Evolutionary conservation across 2,113 vertebrate species (phyloP), one percentile per base, ranked within the genome.

Genomic region (Myotis davidii): DNA sequence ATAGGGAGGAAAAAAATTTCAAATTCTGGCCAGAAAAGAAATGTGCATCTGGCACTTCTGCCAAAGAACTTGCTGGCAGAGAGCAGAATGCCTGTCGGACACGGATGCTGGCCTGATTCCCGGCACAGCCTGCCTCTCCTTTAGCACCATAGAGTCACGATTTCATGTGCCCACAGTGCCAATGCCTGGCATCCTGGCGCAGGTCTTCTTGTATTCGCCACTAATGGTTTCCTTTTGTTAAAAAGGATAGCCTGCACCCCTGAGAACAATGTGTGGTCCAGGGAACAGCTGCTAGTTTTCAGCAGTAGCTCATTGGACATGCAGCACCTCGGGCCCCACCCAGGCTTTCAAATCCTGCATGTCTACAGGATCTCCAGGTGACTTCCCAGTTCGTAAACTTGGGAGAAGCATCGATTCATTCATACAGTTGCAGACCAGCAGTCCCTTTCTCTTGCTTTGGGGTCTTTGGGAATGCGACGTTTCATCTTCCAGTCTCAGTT

Each of bases 11-110:
- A 61, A 83, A 92, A 34, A 20, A 25, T 37, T 72, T 97, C 34
- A 88, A 94, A 91, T 91, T 92, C 27, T 87, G 59, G 85, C 88
- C 18, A 93, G 88, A 42, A 95, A 90, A 90, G 84, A 92, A 82
- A 74, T 77, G 67, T 74, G 74, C 42, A n/a, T 95, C 83, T 96
- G 14, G 23, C 9, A 61, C 50, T 95, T 86, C 85, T 96, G 94
- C 95, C 97, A 97, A 96, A 92, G 95, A 85, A 88, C 85, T 96
- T 96, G 81, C 87, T 95, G 94, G 95, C 97, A 97, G 83, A 96
- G 78, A 95, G 69, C 5, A 79, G 92, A 95, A 79, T 83, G 90
- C 78, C 88, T 96, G 29, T 95, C 4, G 27, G 91, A 94, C 95
- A 86, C 27, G 50, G 69, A 81, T 87, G 8, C 85, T 97, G 97